Evolutionary conservation across 2,113 vertebrate genomes (phyloP).

Genomic region (Hystrix brachyura): DNA sequence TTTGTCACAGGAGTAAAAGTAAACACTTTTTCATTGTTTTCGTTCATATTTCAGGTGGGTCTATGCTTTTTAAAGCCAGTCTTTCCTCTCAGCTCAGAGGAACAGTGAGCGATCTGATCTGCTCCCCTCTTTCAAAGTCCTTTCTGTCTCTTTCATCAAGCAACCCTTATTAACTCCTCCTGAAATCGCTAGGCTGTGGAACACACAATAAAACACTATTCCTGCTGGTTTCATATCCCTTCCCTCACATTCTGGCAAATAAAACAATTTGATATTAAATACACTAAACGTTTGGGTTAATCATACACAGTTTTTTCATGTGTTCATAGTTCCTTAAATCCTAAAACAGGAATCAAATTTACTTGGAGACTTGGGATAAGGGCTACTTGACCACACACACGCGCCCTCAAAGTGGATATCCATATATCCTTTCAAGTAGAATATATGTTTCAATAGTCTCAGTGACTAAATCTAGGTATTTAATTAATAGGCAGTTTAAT

Average conservation of each 20-base stretch:
- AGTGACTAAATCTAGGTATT: background rate
- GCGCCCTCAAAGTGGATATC: background rate
- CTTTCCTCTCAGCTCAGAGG: background rate
- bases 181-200: background rate
- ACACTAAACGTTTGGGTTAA: background rate
- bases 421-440: background rate
- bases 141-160: background rate
- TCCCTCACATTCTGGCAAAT: background rate
- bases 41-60: background rate
- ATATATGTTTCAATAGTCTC: background rate
- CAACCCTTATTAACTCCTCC: background rate
- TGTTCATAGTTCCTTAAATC: conserved; percentile 27
- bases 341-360: background rate
- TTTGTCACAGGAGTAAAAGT: background rate
- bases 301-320: background rate
- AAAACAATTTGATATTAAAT: background rate
- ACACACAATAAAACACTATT: background rate
- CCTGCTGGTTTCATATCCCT: background rate
- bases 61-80: background rate
- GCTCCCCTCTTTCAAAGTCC: background rate
- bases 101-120: background rate
- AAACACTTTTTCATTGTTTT: background rate
- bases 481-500: background rate
- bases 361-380: background rate
- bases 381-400: background rate